Percentiles rank a stretch among this genome's conserved stretches.
Conservation (phyloP, 1,140 invertebrate genomes). For the Diorhabda sublineata region DNA sequence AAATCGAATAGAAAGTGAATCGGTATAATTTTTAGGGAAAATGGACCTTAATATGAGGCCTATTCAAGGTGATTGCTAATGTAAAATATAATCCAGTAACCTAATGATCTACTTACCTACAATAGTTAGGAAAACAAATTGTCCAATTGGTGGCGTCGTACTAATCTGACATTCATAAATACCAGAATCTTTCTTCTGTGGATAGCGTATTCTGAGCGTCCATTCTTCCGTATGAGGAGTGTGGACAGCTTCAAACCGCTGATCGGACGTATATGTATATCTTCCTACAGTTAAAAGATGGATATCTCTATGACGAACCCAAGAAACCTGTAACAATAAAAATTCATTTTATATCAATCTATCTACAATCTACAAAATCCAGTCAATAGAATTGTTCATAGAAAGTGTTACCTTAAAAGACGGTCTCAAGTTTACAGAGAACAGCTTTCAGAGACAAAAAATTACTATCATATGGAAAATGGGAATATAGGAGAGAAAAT, state of each 20-base stretch:
- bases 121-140: slow-evolving; percentile 70
- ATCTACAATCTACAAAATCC: too few species aligned
- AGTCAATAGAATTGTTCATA: too few species aligned
- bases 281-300: slow-evolving; percentile 78
- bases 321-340: slow-evolving; percentile 66
- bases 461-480: too few species aligned
- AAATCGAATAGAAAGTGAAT: too few species aligned
- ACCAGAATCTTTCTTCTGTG: slow-evolving; percentile 73
- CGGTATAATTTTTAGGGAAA: too few species aligned
- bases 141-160: slow-evolving; percentile 78
- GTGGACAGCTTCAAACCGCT: slow-evolving; percentile 74
- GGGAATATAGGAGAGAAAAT: too few species aligned
- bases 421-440: too few species aligned
- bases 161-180: slow-evolving; percentile 85
- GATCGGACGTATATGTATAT: slow-evolving; percentile 84
- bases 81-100: too few species aligned
- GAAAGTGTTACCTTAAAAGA: too few species aligned
- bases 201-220: slow-evolving; percentile 71
- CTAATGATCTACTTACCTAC: slow-evolving; percentile 64
- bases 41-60: too few species aligned
- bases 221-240: slow-evolving; percentile 72
- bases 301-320: slow-evolving; percentile 81
- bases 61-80: too few species aligned
- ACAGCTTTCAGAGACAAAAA: too few species aligned
- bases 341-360: background rate